Percentiles rank a stretch among this genome's conserved stretches.
These are phyloP conservation scores for Drosophila affinis DNA, from an alignment of 2,888 invertebrate species.

Conservation along the genomic window DNA sequence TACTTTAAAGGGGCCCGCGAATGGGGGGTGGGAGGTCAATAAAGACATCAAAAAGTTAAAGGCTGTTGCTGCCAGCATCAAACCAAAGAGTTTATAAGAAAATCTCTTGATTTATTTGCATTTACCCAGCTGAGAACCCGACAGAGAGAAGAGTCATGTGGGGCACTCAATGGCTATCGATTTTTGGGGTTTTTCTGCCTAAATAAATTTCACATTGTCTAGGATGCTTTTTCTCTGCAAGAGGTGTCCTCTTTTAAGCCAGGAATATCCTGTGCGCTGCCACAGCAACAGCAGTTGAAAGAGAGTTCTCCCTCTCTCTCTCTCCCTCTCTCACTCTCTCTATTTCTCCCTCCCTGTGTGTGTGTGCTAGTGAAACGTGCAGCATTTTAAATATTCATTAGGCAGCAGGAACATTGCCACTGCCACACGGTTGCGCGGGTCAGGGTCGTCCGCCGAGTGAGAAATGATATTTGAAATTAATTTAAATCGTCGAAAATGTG, in stretches of 20 bases:
- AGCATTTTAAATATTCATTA: constrained; percentile 76
- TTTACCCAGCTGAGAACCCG: not conserved
- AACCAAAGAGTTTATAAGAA: not conserved
- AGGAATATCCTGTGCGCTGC: constrained; percentile 54
- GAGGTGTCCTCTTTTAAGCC: not conserved
- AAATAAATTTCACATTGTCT: constrained; percentile 67
- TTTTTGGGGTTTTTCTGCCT: constrained; percentile 52
- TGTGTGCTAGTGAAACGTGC: constrained; percentile 44
- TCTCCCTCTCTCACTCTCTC: not conserved
- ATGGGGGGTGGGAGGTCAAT: constrained; percentile 20
- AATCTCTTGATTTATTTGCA: not conserved
- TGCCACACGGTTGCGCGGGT: constrained; percentile 27
- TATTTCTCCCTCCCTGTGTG: not conserved
- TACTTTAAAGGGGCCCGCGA: constrained; percentile 58
- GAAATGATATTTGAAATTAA: constrained; percentile 75
- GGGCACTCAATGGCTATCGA: constrained; percentile 27
- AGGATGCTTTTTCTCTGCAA: not conserved
- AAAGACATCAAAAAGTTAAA: constrained; percentile 22
- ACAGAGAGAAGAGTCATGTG: constrained; percentile 22
- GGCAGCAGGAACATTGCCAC: constrained; percentile 46
- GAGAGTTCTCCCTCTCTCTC: not conserved
- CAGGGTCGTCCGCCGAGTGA: constrained; percentile 56
- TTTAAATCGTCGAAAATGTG: constrained; percentile 72
- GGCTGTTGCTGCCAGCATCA: not conserved
- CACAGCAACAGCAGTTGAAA: constrained; percentile 46